Conservation (phyloP, 2,888 invertebrate species). For the Zeuzera pyrina region DNA sequence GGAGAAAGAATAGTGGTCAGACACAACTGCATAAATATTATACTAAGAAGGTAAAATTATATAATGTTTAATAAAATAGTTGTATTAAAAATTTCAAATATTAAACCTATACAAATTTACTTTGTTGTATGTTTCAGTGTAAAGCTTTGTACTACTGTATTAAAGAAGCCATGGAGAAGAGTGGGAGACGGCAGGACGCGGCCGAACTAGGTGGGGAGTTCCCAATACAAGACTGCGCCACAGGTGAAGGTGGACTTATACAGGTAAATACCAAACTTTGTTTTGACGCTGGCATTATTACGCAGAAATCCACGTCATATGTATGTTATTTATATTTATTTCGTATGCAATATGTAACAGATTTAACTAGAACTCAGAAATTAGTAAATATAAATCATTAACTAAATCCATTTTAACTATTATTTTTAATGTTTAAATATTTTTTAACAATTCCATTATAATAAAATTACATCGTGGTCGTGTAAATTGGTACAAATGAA, state of each 20-base stretch:
- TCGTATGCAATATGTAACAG: no score
- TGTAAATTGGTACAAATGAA: no score
- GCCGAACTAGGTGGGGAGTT: conserved; percentile 95
- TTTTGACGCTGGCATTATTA: no score
- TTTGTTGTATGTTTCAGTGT: no score
- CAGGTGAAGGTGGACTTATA: conserved; percentile 97
- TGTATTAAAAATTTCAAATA: background rate
- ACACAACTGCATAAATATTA: conserved; percentile 98
- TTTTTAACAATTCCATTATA: no score
- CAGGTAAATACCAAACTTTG: conserved; percentile 74
- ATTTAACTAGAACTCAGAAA: no score
- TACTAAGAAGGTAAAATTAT: conserved; percentile 98
- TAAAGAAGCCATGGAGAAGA: conserved; percentile 98
- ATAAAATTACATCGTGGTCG: no score
- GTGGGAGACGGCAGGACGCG: conserved; percentile 79
- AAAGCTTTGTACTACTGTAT: conserved; percentile 98
- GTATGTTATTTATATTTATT: no score
- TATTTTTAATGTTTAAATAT: no score
- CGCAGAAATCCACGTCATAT: no score
- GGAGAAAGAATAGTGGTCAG: conserved; percentile 95
- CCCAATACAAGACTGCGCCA: conserved; percentile 97
- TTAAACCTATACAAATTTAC: background rate
- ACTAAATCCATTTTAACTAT: no score
- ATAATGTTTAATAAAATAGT: conserved; percentile 7
- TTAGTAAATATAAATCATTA: no score